Evolutionary conservation across 2,113 vertebrate genomes (phyloP).

Genomic region (Madoqua kirkii): DNA sequence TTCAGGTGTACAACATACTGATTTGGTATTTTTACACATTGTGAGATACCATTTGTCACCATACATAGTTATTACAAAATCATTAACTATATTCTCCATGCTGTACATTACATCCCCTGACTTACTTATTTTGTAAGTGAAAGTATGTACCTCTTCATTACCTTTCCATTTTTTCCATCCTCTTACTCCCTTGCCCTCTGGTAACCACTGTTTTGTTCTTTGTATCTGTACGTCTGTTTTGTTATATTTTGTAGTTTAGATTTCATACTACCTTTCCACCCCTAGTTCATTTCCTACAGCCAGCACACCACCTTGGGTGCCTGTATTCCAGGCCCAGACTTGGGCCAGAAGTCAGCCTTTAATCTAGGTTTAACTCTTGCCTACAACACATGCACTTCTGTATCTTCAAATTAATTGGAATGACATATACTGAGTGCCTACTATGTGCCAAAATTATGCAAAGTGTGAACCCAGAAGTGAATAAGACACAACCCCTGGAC

Average conservation of each 20-base stretch:
- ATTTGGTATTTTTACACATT: neutral
- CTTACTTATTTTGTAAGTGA: neutral
- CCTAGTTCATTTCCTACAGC: neutral
- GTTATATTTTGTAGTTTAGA: neutral
- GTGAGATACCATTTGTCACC: neutral
- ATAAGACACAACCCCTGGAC: neutral
- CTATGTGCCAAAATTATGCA: neutral
- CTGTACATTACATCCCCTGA: neutral
- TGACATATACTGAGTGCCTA: neutral
- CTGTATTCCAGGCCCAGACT: neutral
- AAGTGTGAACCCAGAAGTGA: neutral
- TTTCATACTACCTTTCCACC: neutral
- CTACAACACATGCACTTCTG: no score
- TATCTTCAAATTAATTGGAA: neutral
- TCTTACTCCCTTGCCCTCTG: neutral
- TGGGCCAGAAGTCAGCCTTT: neutral
- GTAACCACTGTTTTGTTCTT: neutral
- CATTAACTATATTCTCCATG: neutral
- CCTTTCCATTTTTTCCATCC: neutral
- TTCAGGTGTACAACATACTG: neutral
- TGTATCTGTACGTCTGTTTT: neutral
- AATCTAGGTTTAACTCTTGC: neutral
- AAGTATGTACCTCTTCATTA: neutral
- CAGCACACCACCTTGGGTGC: accelerated
- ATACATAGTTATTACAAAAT: neutral